These are phyloP conservation scores for Drepana arcuata DNA, from an alignment of 1,140 invertebrate genomes.

Conservation along the genomic window DNA sequence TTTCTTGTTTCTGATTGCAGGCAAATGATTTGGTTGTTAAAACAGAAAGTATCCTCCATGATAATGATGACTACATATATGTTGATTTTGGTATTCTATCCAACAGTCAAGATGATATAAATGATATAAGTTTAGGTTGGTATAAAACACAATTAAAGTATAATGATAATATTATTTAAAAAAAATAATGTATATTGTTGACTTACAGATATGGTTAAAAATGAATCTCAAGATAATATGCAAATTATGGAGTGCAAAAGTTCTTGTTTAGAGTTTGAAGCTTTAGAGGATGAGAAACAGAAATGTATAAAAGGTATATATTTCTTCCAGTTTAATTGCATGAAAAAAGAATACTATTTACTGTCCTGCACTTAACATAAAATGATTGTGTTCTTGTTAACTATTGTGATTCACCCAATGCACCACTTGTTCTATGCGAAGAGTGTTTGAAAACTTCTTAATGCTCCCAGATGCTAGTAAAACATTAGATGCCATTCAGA, in stretches of 20 bases:
- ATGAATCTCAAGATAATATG: slow-evolving; percentile 3
- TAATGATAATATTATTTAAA: background rate
- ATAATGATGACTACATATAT: slow-evolving; percentile 18
- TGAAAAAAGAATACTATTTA: too few relatives aligned
- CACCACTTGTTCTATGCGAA: too few relatives aligned
- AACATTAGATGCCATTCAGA: too few relatives aligned
- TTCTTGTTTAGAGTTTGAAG: slow-evolving; percentile 13
- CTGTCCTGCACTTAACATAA: too few relatives aligned
- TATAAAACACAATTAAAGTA: background rate
- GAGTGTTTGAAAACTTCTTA: too few relatives aligned
- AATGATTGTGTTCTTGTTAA: too few relatives aligned
- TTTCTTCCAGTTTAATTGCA: background rate
- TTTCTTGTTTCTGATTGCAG: too few relatives aligned
- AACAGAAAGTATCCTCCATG: too few relatives aligned
- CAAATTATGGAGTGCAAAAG: slow-evolving; percentile 17
- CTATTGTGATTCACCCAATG: too few relatives aligned
- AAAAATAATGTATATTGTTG: background rate
- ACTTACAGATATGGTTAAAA: slow-evolving; percentile 7
- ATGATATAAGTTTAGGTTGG: background rate
- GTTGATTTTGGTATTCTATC: slow-evolving; percentile 4
- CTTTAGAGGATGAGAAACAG: slow-evolving; percentile 15
- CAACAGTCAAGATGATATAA: slow-evolving; percentile 1
- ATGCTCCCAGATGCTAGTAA: too few relatives aligned
- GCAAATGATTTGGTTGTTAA: too few relatives aligned
- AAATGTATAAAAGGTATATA: slow-evolving; percentile 25